These are phyloP conservation scores for Cacoxenus indagator DNA, from an alignment of 2,888 invertebrate species.

Conservation along the genomic window DNA sequence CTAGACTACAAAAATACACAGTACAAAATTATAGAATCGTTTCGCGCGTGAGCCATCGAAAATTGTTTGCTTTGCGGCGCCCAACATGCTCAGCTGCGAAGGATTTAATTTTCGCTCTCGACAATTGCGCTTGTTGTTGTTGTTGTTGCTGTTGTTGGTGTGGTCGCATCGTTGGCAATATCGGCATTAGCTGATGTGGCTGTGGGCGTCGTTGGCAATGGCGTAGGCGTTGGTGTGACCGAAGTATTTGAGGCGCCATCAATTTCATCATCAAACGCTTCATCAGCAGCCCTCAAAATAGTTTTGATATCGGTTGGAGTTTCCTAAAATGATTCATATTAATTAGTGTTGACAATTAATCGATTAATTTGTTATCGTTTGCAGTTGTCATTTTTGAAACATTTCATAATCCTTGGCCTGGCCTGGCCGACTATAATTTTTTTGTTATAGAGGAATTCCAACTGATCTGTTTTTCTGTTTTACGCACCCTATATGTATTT, in stretches of 20 bases:
- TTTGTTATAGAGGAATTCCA: too few relatives aligned
- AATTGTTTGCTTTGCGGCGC: slow-evolving; percentile 17
- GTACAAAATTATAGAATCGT: slow-evolving; percentile 5
- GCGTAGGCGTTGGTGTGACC: slow-evolving; percentile 58
- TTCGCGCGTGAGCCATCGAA: too few relatives aligned
- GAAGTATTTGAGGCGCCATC: slow-evolving; percentile 59
- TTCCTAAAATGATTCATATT: slow-evolving; percentile 49
- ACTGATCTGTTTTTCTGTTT: too few relatives aligned
- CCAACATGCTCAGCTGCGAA: too few relatives aligned
- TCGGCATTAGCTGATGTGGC: slow-evolving; percentile 16
- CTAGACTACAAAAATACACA: slow-evolving; percentile 22
- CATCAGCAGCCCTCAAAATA: slow-evolving; percentile 58
- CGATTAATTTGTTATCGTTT: neutral
- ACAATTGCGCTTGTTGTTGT: slow-evolving; percentile 32
- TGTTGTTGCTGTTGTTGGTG: slow-evolving; percentile 24
- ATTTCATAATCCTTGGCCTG: too few relatives aligned
- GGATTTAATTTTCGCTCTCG: slow-evolving; percentile 40
- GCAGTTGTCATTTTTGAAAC: neutral
- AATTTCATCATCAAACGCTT: slow-evolving; percentile 58
- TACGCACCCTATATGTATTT: too few relatives aligned
- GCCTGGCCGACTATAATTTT: too few relatives aligned
- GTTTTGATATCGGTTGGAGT: slow-evolving; percentile 68
- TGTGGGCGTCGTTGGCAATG: slow-evolving; percentile 38
- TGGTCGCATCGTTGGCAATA: slow-evolving; percentile 19
- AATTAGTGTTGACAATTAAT: slow-evolving; percentile 11